A percentile compares a stretch with the other conserved stretches of the same genome.
Conservation (phyloP, 1,140 invertebrate species). For the Plodia interpunctella region DNA sequence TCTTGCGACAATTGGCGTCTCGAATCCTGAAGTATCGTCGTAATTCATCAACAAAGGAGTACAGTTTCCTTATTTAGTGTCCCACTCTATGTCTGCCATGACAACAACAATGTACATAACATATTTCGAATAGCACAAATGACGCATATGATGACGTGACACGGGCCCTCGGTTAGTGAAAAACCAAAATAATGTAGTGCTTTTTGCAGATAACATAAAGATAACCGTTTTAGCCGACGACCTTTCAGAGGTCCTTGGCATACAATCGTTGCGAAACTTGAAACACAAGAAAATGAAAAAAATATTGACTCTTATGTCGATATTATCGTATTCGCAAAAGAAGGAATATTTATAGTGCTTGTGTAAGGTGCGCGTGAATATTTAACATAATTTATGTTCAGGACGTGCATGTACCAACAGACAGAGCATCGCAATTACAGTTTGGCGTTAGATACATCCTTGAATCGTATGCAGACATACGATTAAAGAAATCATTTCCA, state of each 20-base stretch:
- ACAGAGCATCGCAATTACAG: conserved; percentile 36
- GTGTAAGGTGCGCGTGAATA: conserved; percentile 25
- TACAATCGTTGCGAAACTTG: conserved; percentile 52
- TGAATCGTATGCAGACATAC: conserved; percentile 35
- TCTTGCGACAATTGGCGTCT: conserved; percentile 27
- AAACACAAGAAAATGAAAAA: conserved; percentile 50
- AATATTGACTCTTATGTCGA: conserved; percentile 34
- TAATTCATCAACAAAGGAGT: conserved; percentile 23
- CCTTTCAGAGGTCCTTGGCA: conserved; percentile 64
- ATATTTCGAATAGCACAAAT: neutral
- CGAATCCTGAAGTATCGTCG: conserved; percentile 21
- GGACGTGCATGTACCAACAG: conserved; percentile 22
- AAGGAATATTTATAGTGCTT: conserved; percentile 21
- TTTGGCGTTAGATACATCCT: conserved; percentile 41
- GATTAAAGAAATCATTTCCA: conserved; percentile 50
- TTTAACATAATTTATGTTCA: conserved; percentile 10
- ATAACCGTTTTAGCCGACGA: conserved; percentile 62
- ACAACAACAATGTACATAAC: neutral
- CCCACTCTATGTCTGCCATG: neutral
- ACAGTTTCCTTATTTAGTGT: conserved; percentile 22
- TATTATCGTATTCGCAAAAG: conserved; percentile 18
- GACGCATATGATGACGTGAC: conserved; percentile 35
- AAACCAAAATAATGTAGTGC: conserved; percentile 41
- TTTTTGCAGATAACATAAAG: conserved; percentile 64
- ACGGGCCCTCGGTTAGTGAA: conserved; percentile 26